phyloP scores from a whole-genome alignment of 1,140 invertebrate species.

The Theocolax elegans region DNA sequence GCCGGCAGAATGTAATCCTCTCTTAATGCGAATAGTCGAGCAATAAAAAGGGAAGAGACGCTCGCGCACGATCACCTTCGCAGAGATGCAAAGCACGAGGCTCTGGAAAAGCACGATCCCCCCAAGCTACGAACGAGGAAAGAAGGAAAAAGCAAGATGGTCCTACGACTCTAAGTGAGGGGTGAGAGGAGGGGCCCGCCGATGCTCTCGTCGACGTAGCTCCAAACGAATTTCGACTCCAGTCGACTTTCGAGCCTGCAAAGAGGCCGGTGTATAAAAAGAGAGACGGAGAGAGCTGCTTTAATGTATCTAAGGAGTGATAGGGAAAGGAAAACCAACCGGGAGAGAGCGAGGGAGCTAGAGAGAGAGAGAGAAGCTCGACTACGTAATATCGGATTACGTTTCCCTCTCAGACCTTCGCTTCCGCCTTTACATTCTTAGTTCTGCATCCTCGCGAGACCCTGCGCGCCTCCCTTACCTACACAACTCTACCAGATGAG shows the following conservation, averaged over 20 bases:
- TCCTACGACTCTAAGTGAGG: neutral
- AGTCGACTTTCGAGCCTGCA: conserved; percentile 43
- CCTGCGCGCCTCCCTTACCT: too few relatives aligned
- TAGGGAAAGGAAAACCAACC: conserved; percentile 32
- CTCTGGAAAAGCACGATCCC: neutral
- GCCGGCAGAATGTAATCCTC: conserved; percentile 32
- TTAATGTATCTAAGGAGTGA: conserved; percentile 47
- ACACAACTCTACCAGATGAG: too few relatives aligned
- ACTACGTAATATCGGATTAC: conserved; percentile 62
- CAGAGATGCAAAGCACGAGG: conserved; percentile 36
- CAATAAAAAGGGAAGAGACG: conserved; percentile 30
- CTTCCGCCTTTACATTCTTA: neutral
- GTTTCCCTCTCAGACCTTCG: conserved; percentile 40
- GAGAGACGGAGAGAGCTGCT: conserved; percentile 45
- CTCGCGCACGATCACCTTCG: conserved; percentile 31
- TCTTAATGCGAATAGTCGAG: conserved; percentile 39
- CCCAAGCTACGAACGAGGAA: neutral
- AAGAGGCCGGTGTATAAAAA: too few relatives aligned
- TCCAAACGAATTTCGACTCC: conserved; percentile 48
- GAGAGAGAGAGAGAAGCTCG: conserved; percentile 46
- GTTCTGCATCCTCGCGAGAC: neutral
- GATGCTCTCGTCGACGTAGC: conserved; percentile 14
- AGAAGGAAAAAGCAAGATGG: neutral
- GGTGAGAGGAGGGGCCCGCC: neutral
- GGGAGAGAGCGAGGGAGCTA: conserved; percentile 44